These are phyloP conservation scores for Aramus guarauna DNA, from an alignment of 2,113 vertebrate genomes.

Conservation along the genomic window DNA sequence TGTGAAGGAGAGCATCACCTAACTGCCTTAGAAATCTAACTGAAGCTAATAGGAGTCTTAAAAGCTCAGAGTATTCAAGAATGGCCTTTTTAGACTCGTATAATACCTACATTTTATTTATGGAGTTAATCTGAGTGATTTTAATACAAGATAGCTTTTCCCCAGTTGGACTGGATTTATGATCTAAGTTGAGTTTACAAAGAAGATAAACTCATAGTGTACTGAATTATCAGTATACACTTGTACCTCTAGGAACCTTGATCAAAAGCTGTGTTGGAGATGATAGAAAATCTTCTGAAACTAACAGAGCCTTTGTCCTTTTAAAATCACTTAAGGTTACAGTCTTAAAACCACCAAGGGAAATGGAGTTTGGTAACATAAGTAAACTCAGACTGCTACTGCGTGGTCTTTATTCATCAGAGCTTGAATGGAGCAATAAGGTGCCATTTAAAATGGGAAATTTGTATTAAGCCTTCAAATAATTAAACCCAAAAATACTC, in stretches of 20 bases:
- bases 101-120: not conserved
- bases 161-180: not conserved
- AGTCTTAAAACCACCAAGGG: not conserved
- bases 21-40: not conserved
- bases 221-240: not conserved
- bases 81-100: not conserved
- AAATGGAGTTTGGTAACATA: not conserved
- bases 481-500: not conserved
- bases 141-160: not conserved
- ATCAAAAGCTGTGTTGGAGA: not conserved
- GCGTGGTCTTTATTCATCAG: not conserved
- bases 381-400: not conserved
- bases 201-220: not conserved
- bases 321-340: not conserved
- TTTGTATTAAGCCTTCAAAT: not conserved
- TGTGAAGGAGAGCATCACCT: not conserved
- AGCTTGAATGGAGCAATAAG: not conserved
- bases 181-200: not conserved
- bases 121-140: not conserved
- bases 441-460: not conserved
- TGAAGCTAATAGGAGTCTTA: not conserved
- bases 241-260: not conserved
- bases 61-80: not conserved
- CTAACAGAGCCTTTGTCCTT: not conserved
- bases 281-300: not conserved